Conservation (phyloP, 2,888 invertebrate genomes). For the Ophion ellenae region DNA sequence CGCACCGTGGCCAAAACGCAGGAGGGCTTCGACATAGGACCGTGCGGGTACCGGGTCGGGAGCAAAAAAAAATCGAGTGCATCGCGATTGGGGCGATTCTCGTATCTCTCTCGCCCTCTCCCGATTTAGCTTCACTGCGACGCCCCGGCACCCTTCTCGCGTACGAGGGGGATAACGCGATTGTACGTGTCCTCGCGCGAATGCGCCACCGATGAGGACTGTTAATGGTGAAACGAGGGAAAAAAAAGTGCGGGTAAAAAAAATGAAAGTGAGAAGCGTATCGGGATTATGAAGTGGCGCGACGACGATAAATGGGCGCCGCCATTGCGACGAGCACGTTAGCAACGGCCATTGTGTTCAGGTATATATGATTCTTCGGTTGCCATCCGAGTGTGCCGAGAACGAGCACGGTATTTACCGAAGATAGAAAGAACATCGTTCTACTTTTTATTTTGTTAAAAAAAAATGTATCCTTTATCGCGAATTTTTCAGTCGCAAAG, state of each 20-base stretch:
- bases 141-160: conserved; percentile 76
- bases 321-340: conserved; percentile 75
- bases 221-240: conserved; percentile 33
- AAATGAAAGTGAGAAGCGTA: conserved; percentile 20
- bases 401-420: conserved; percentile 34
- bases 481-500: no score
- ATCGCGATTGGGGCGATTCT: conserved; percentile 66
- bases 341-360: conserved; percentile 77
- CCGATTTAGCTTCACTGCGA: conserved; percentile 72
- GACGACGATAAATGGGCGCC: conserved; percentile 73
- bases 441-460: background rate
- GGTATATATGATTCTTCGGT: conserved; percentile 29
- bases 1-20: conserved; percentile 22
- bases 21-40: conserved; percentile 19
- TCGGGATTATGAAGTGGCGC: conserved; percentile 73
- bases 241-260: conserved; percentile 14
- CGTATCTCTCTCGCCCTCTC: conserved; percentile 25
- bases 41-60: conserved; percentile 6
- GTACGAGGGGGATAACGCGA: conserved; percentile 65
- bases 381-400: conserved; percentile 63
- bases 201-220: conserved; percentile 32
- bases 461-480: no score
- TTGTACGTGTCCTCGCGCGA: conserved; percentile 73
- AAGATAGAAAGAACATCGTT: conserved; percentile 28
- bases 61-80: conserved; percentile 59